Base-by-base conservation (phyloP, 2,113 vertebrate species). In the Neoarius graeffei region DNA sequence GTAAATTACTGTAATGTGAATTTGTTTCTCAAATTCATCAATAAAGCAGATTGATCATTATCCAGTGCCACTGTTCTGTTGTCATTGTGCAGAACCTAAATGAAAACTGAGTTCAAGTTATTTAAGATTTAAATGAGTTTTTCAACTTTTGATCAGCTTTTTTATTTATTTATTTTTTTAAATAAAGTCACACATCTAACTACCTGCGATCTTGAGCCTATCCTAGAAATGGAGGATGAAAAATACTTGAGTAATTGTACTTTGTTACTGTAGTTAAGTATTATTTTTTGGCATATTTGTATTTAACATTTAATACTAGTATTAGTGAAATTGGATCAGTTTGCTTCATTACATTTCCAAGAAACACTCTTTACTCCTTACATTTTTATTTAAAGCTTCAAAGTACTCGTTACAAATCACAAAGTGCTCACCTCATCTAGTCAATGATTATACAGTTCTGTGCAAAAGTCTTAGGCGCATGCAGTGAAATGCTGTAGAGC, bases 21-120 rank as follows among this genome's bases (percentile, higher is more conserved):
- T 67, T 20, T 62, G 50, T 69, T 66, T 79, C 15, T 14, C 10
- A 48, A 42, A 54, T 79, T n/a, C 59, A 3, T 76, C 15, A 81
- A 82, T 83, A 88, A 87, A 88, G 52, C n/a, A 2, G 4, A 48
- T 52, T 81, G 15, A 56, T 67, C 52, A 4, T 30, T 81, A 42
- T 11, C 19, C 35, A 60, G 52, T 84, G 23, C 7, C 57, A 60
- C 35, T 35, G 13, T 56, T 30, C 17, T 57, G n/a, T 30, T 10
- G 23, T 79, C 52, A 50, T 80, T 27, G 35, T 27, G 19, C 76
- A 67, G 27, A 80, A 67, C 50, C 19, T 10, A 30, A 59, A 35
- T 59, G 5, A 79, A 74, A 79, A 4, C 1, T 48, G 13, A 50
- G 9, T 73, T 17, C 5, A 84, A 77, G 1, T 42, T 77, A 19